Evolutionary conservation across 2,888 invertebrate species (phyloP).

Genomic region (Falcaria lacertinaria): DNA sequence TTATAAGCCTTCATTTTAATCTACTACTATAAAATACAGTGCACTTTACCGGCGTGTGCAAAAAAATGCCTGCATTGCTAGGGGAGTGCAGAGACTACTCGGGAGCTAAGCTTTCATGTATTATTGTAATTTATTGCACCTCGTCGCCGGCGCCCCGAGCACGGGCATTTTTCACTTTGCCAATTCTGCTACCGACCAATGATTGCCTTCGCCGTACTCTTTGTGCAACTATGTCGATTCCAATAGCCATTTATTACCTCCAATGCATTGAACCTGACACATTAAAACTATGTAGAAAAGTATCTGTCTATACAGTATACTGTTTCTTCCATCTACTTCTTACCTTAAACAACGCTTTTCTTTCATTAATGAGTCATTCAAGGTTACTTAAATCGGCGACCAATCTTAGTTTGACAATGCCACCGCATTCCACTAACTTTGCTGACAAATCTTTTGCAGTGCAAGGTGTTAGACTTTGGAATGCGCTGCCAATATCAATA

Average conservation of each 20-base stretch:
- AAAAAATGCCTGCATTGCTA: constrained; percentile 29
- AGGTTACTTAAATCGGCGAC: too few relatives aligned
- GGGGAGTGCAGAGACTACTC: constrained; percentile 27
- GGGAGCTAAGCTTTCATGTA: constrained; percentile 43
- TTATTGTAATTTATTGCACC: constrained; percentile 57
- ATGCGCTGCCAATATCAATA: too few relatives aligned
- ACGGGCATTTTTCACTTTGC: constrained; percentile 46
- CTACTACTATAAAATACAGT: constrained; percentile 12
- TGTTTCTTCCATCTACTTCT: too few relatives aligned
- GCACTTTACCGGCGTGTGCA: constrained; percentile 20
- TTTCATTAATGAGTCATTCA: too few relatives aligned
- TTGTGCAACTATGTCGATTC: constrained; percentile 32
- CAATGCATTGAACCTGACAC: constrained; percentile 16
- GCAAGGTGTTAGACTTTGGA: too few relatives aligned
- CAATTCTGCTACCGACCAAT: constrained; percentile 44
- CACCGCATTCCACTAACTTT: too few relatives aligned
- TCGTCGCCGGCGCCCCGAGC: constrained; percentile 19
- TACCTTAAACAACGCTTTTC: too few relatives aligned
- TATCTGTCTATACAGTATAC: too few relatives aligned
- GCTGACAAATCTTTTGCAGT: too few relatives aligned
- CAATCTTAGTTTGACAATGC: too few relatives aligned
- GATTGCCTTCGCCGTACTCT: constrained; percentile 39
- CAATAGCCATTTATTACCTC: constrained; percentile 36
- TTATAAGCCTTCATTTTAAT: constrained; percentile 7
- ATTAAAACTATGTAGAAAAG: too few relatives aligned